Conservation (phyloP, 2,113 vertebrate species). For the Vireo altiloquus region DNA sequence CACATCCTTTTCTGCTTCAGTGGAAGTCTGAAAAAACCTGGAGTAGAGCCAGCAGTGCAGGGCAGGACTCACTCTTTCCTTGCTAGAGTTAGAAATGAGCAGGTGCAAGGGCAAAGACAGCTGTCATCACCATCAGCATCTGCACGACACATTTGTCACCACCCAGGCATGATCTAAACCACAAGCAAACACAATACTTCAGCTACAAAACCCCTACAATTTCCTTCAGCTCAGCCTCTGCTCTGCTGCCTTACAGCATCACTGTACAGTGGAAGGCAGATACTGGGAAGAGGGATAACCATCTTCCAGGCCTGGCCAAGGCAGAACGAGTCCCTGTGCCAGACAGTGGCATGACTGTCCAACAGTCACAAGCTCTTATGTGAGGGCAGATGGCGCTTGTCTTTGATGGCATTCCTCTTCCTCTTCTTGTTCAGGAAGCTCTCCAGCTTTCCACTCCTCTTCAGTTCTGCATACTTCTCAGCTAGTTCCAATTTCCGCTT, state of each 20-base stretch:
- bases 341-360: neutral
- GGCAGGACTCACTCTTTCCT: neutral
- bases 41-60: neutral
- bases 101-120: neutral
- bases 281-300: neutral
- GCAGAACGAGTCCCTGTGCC: neutral
- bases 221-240: neutral
- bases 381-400: conserved; percentile 82
- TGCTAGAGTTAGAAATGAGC: neutral
- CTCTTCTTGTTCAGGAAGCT: conserved; percentile 91
- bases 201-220: neutral
- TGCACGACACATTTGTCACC: neutral
- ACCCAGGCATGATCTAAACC: neutral
- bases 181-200: neutral
- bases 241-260: neutral
- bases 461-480: conserved; percentile 86
- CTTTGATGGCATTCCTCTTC: conserved; percentile 90
- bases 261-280: neutral
- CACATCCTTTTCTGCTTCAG: neutral
- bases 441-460: conserved; percentile 89
- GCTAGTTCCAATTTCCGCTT: conserved; percentile 84
- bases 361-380: conserved; percentile 53
- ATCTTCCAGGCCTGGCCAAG: neutral
- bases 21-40: neutral
- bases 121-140: neutral